Percentiles rank a stretch among this genome's conserved stretches.
These are phyloP conservation scores for Drosophila differens DNA, from an alignment of 2,888 invertebrate genomes.

Conservation along the genomic window DNA sequence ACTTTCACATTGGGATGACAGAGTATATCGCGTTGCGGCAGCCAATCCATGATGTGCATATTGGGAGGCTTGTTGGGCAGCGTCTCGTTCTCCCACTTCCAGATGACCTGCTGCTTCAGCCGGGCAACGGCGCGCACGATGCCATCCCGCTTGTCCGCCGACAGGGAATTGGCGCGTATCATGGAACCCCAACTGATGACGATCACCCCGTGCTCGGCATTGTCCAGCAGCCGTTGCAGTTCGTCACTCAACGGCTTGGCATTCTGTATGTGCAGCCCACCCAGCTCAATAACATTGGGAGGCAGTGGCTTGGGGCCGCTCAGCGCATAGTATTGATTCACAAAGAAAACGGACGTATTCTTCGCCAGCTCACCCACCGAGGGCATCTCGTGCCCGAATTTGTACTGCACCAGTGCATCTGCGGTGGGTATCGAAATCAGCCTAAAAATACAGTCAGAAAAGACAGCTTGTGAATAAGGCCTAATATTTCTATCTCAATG, in stretches of 20 bases:
- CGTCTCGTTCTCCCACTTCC: constrained; percentile 90
- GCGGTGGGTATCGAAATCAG: constrained; percentile 65
- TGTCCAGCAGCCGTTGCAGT: constrained; percentile 87
- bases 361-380: constrained; percentile 86
- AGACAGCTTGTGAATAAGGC: neutral
- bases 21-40: constrained; percentile 90
- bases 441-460: constrained; percentile 26
- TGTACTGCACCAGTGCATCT: constrained; percentile 75
- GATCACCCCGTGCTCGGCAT: constrained; percentile 88
- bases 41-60: constrained; percentile 88
- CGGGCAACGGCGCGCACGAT: constrained; percentile 87
- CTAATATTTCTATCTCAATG: neutral
- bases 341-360: constrained; percentile 84
- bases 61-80: constrained; percentile 88
- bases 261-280: constrained; percentile 86
- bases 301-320: constrained; percentile 86
- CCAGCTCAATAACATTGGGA: constrained; percentile 86
- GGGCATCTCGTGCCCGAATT: constrained; percentile 84
- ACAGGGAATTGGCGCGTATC: constrained; percentile 88
- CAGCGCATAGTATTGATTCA: constrained; percentile 87
- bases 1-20: constrained; percentile 90
- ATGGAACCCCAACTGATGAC: constrained; percentile 91
- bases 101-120: constrained; percentile 88
- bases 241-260: constrained; percentile 85
- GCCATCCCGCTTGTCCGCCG: constrained; percentile 86